These are phyloP conservation scores for Edolisoma coerulescens DNA, from an alignment of 2,113 vertebrate genomes.

Conservation along the genomic window DNA sequence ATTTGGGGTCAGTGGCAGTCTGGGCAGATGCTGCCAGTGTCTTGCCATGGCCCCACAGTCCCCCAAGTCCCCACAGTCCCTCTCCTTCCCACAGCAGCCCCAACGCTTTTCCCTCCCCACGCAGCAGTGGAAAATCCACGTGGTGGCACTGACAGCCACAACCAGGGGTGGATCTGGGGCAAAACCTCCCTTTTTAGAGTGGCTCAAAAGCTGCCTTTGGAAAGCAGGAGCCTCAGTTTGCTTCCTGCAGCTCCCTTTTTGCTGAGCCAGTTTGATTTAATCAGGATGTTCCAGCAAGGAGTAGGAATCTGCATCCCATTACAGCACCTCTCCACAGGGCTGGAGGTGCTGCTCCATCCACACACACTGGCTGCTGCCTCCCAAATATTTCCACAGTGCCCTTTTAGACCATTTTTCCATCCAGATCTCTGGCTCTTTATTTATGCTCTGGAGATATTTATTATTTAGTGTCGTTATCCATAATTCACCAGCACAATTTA, in stretches of 20 bases:
- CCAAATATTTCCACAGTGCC: background rate
- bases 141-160: background rate
- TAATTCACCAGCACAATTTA: background rate
- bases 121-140: fast-evolving
- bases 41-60: background rate
- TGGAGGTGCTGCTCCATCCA: background rate
- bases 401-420: background rate
- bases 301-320: background rate
- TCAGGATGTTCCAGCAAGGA: background rate
- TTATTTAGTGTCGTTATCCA: constrained; percentile 26
- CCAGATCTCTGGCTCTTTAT: background rate
- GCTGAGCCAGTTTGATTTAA: background rate
- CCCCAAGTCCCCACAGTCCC: background rate
- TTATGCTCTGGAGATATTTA: background rate
- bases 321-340: fast-evolving
- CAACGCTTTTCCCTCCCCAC: fast-evolving
- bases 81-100: background rate
- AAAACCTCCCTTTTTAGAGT: background rate
- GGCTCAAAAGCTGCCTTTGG: background rate
- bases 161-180: no score
- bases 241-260: no score
- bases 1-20: background rate
- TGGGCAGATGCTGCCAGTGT: background rate
- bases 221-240: background rate
- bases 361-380: background rate